These are phyloP conservation scores for Dallia pectoralis DNA, from an alignment of 2,797 vertebrate genomes.

Conservation along the genomic window DNA sequence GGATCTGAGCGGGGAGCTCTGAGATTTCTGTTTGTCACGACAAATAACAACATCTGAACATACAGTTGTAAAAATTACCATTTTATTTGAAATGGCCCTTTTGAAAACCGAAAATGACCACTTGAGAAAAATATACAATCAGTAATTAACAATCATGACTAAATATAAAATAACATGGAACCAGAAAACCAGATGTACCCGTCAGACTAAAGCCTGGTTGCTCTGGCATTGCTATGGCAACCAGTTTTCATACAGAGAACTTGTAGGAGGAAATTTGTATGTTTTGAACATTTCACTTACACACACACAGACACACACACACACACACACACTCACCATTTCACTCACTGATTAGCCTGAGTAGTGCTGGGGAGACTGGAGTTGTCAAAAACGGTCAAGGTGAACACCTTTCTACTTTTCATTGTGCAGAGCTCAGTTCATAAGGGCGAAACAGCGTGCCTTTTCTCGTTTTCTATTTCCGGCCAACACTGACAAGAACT, in stretches of 20 bases:
- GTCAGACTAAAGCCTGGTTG: neutral
- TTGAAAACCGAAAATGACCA: too few relatives aligned
- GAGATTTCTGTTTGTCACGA: neutral
- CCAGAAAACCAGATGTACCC: neutral
- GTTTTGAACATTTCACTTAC: neutral
- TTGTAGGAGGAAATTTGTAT: neutral
- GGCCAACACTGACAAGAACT: too few relatives aligned
- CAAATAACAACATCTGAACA: too few relatives aligned
- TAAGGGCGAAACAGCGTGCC: neutral
- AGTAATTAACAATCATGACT: too few relatives aligned
- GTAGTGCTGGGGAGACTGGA: neutral
- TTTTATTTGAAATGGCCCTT: too few relatives aligned
- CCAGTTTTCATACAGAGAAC: neutral
- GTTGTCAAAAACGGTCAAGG: too few relatives aligned
- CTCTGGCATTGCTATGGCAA: constrained; percentile 12
- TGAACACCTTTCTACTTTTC: neutral
- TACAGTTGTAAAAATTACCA: too few relatives aligned
- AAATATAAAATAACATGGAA: too few relatives aligned
- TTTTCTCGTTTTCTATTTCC: neutral
- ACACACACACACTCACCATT: too few relatives aligned
- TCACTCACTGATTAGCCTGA: neutral
- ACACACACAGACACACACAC: neutral
- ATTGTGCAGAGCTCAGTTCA: neutral
- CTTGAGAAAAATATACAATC: too few relatives aligned
- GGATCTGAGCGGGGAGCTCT: neutral